Conservation (phyloP, 2,113 vertebrate genomes). For the zebrafish (Danio rerio) region DNA sequence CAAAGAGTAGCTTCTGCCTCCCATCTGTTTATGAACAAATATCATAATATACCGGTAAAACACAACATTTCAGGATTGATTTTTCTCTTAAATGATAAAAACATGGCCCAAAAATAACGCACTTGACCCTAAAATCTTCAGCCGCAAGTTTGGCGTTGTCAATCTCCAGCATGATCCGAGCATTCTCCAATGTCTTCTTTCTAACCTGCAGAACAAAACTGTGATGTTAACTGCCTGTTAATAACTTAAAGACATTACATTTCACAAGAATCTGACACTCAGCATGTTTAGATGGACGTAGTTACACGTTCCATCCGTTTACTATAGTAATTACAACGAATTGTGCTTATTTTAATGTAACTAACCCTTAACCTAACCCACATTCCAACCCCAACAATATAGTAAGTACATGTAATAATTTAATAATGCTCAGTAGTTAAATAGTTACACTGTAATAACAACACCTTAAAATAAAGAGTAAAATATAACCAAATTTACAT, state of each 20-base stretch:
- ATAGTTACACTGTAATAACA: no score
- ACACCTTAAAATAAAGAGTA: no score
- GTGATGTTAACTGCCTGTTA: not conserved
- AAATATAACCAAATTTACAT: no score
- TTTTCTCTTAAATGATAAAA: conserved; percentile 34
- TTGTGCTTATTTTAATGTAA: no score
- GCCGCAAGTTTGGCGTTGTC: conserved; percentile 84
- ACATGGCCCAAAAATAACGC: conserved; percentile 54
- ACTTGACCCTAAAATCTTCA: conserved; percentile 85
- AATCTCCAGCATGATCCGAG: conserved; percentile 81
- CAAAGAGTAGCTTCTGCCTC: conserved; percentile 81
- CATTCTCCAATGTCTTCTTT: conserved; percentile 78
- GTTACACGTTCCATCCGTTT: no score
- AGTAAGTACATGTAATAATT: no score
- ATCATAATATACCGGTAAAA: not conserved
- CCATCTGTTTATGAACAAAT: conserved; percentile 69
- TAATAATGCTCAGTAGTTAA: no score
- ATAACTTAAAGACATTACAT: not conserved
- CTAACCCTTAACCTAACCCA: no score
- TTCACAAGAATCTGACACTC: no score
- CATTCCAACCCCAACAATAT: no score
- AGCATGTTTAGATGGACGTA: no score
- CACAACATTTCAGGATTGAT: conserved; percentile 54
- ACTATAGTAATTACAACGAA: no score
- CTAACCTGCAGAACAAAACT: conserved; percentile 71